phyloP scores from a whole-genome alignment of 2,888 invertebrate species.

The Doris montereyensis region DNA sequence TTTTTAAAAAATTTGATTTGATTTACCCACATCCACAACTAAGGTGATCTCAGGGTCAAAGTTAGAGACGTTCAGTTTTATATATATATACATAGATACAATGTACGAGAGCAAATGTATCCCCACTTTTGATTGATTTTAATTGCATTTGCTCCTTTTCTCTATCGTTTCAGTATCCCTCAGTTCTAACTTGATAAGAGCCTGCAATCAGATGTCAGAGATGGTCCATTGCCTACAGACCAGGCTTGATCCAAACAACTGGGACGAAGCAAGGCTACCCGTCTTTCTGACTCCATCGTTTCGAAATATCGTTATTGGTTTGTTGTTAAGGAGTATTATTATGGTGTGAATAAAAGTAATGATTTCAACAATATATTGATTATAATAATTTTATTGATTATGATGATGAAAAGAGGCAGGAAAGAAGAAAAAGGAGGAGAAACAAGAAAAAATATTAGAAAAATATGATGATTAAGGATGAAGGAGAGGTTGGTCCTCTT shows the following conservation, averaged over 20 bases:
- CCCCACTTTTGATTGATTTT: too few relatives aligned
- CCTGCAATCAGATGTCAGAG: constrained; percentile 71
- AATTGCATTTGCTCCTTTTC: too few relatives aligned
- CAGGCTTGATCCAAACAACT: constrained; percentile 48
- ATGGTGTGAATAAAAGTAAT: background rate
- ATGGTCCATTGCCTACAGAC: constrained; percentile 68
- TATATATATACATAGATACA: too few relatives aligned
- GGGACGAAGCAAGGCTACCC: constrained; percentile 53
- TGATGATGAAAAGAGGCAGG: background rate
- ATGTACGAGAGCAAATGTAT: too few relatives aligned
- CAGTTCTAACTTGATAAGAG: constrained; percentile 57
- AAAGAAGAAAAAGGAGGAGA: background rate
- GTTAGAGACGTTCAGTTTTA: too few relatives aligned
- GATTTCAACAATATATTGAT: background rate
- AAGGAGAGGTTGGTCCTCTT: too few relatives aligned
- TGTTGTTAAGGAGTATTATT: background rate
- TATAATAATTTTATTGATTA: background rate
- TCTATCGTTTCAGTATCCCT: too few relatives aligned
- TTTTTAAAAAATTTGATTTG: too few relatives aligned
- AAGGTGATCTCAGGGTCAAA: too few relatives aligned
- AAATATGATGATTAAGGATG: too few relatives aligned
- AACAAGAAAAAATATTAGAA: too few relatives aligned
- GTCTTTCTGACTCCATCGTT: constrained; percentile 63
- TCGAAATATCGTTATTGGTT: constrained; percentile 68
- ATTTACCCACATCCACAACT: too few relatives aligned